phyloP scores from a whole-genome alignment of 2,113 vertebrate genomes.

The Ascaphus truei region DNA sequence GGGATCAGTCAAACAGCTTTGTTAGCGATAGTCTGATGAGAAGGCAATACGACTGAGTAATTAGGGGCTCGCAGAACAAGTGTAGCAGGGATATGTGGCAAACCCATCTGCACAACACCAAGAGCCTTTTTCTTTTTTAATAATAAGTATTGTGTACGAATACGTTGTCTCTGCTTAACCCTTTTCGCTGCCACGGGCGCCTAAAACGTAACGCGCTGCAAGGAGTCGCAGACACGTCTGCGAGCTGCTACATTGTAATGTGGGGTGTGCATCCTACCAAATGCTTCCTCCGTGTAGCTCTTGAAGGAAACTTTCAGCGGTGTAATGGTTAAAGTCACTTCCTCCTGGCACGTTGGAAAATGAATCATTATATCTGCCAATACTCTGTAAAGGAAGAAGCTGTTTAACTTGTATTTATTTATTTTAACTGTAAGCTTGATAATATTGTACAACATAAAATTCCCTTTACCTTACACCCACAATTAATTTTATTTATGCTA shows the following conservation, averaged over 20 bases:
- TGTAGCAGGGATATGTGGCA: no score
- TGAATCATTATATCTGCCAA: constrained; percentile 73
- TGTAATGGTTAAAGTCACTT: constrained; percentile 79
- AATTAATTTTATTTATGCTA: no score
- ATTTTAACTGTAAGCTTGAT: not conserved
- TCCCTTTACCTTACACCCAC: no score
- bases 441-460: no score
- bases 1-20: no score
- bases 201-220: not conserved
- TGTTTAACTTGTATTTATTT: not conserved
- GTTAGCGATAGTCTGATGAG: no score
- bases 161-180: not conserved
- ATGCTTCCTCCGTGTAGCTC: constrained; percentile 68
- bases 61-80: no score
- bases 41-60: no score
- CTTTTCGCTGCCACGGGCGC: not conserved
- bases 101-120: no score
- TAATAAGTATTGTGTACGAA: not conserved
- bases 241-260: not conserved
- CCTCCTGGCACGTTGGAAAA: constrained; percentile 82
- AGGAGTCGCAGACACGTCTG: not conserved
- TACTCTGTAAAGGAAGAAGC: constrained; percentile 47
- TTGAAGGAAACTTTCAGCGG: constrained; percentile 72
- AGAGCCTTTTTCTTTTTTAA: not conserved
- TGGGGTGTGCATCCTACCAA: constrained; percentile 65